phyloP scores from a whole-genome alignment of 1,140 invertebrate species.

The Chrysopa pallens region DNA sequence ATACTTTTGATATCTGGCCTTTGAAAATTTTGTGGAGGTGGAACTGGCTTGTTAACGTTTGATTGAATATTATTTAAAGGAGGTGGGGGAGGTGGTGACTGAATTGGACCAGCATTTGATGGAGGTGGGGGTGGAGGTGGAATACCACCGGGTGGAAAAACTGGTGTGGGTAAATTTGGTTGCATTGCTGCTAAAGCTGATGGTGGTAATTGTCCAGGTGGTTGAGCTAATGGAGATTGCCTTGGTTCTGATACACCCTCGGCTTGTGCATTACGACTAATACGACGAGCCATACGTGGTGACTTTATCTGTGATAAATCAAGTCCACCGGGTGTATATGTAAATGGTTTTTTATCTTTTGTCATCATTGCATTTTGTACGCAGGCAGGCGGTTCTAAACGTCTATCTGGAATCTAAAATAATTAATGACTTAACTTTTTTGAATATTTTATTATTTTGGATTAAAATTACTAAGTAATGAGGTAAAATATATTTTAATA shows the following conservation, averaged over 20 bases:
- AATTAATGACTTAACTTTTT: too few species aligned
- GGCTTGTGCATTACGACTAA: slow-evolving; percentile 48
- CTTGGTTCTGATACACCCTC: slow-evolving; percentile 27
- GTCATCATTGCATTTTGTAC: slow-evolving; percentile 88
- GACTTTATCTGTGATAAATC: slow-evolving; percentile 79
- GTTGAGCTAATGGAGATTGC: slow-evolving; percentile 15
- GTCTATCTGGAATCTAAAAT: slow-evolving; percentile 3
- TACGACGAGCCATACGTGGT: slow-evolving; percentile 69
- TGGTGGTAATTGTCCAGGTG: slow-evolving; percentile 23
- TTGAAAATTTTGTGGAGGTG: slow-evolving; percentile 18
- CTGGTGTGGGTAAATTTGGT: slow-evolving; percentile 48
- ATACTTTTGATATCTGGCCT: slow-evolving; percentile 41
- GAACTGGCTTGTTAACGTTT: neutral
- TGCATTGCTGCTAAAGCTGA: slow-evolving; percentile 32
- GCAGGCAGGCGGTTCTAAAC: slow-evolving; percentile 59
- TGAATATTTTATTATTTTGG: slow-evolving; percentile 8
- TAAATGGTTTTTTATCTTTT: slow-evolving; percentile 90
- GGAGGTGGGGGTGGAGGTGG: slow-evolving; percentile 33
- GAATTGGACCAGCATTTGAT: slow-evolving; percentile 13
- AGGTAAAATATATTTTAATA: too few species aligned
- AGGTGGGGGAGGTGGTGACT: slow-evolving; percentile 4
- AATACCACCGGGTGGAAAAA: slow-evolving; percentile 40
- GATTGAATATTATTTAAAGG: slow-evolving; percentile 9
- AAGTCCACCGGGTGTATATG: slow-evolving; percentile 80
- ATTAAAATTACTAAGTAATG: too few species aligned